These are phyloP conservation scores for Argentina silus DNA, from an alignment of 2,797 vertebrate species.

Conservation along the genomic window DNA sequence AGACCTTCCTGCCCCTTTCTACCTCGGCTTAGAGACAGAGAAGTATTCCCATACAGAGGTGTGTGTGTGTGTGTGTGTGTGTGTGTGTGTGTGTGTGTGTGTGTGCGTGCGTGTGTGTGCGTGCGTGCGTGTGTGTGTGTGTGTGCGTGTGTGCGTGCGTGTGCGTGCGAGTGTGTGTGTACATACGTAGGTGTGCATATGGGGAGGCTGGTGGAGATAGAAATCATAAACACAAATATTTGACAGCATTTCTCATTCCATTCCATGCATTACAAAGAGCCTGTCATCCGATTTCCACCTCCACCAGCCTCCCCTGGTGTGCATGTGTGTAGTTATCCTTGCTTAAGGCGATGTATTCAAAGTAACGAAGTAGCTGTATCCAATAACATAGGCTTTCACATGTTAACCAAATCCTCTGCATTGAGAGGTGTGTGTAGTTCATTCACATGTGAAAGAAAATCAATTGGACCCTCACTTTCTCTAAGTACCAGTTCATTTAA, in stretches of 20 bases:
- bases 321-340: conserved; percentile 15
- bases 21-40: not conserved
- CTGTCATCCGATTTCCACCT: no score
- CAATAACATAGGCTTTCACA: conserved; percentile 66
- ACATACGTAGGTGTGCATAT: conserved; percentile 4
- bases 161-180: not conserved
- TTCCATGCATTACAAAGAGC: no score
- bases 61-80: not conserved
- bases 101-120: conserved; percentile 3
- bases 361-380: conserved; percentile 62
- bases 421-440: conserved; percentile 69
- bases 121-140: conserved; percentile 1
- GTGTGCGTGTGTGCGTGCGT: conserved; percentile 7
- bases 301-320: no score
- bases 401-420: conserved; percentile 67
- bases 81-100: conserved; percentile 9
- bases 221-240: no score
- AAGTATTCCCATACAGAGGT: not conserved
- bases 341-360: conserved; percentile 38
- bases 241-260: no score
- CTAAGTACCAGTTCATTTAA: conserved; percentile 70
- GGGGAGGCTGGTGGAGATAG: no score
- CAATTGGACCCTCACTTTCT: conserved; percentile 71
- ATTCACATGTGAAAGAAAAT: conserved; percentile 77
- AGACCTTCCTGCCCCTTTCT: not conserved